These are phyloP conservation scores for Riptortus pedestris DNA, from an alignment of 1,140 invertebrate genomes.

Conservation along the genomic window DNA sequence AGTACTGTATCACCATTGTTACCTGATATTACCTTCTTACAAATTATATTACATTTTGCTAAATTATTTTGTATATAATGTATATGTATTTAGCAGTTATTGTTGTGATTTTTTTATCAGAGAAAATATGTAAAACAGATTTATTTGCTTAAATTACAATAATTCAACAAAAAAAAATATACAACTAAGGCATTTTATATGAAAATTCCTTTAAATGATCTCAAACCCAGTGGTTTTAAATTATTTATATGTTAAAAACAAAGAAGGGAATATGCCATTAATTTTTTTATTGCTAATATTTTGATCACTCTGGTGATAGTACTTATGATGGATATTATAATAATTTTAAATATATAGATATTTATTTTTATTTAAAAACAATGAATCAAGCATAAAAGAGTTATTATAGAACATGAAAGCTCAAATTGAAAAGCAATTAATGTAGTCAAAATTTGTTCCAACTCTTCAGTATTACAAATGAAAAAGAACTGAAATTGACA, in stretches of 20 bases:
- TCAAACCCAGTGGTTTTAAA: neutral
- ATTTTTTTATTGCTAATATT: too few relatives aligned
- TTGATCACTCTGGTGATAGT: conserved; percentile 14
- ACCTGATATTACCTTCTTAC: conserved; percentile 23
- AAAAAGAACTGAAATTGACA: too few relatives aligned
- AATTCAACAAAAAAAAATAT: neutral
- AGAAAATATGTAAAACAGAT: conserved; percentile 17
- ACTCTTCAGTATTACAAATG: too few relatives aligned
- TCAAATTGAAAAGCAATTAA: too few relatives aligned
- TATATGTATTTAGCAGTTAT: conserved; percentile 25
- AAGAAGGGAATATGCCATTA: too few relatives aligned
- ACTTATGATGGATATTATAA: conserved; percentile 13
- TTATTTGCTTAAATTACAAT: conserved; percentile 12
- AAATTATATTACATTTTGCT: conserved; percentile 14
- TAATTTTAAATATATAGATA: too few relatives aligned
- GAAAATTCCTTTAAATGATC: neutral
- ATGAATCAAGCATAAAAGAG: too few relatives aligned
- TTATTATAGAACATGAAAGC: too few relatives aligned
- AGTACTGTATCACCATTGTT: conserved; percentile 26
- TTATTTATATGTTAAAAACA: too few relatives aligned
- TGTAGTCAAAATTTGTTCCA: too few relatives aligned
- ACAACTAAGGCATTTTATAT: neutral
- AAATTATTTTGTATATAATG: conserved; percentile 29
- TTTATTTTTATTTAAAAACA: too few relatives aligned
- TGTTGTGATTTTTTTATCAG: conserved; percentile 25